Conservation (phyloP, 2,113 vertebrate species). For the Semnornis frantzii region DNA sequence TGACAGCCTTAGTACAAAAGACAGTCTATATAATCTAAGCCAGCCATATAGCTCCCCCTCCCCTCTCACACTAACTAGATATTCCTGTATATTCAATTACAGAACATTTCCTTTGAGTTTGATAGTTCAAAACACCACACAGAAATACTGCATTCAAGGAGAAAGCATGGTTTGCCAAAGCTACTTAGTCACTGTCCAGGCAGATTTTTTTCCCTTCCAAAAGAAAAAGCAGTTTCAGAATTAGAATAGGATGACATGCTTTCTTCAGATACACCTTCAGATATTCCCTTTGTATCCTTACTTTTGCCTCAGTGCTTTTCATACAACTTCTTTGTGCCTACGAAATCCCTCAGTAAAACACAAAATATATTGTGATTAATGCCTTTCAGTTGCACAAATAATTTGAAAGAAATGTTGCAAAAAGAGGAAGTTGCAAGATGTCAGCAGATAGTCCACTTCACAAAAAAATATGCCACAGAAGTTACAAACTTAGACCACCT, state of each 20-base stretch:
- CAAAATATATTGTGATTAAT: background rate
- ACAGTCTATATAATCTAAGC: background rate
- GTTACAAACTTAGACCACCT: background rate
- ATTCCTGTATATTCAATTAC: background rate
- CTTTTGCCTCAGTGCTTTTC: background rate
- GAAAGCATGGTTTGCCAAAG: background rate
- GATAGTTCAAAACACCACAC: background rate
- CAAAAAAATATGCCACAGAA: background rate
- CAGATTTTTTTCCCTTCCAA: background rate
- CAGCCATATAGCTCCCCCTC: fast-evolving
- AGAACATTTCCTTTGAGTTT: background rate
- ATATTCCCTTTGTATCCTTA: background rate
- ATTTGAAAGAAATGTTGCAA: background rate
- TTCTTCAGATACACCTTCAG: background rate
- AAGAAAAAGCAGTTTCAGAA: background rate
- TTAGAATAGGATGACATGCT: background rate
- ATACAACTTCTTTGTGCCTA: background rate
- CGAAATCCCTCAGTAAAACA: background rate
- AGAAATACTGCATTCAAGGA: background rate
- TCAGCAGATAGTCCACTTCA: background rate
- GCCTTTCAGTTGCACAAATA: background rate
- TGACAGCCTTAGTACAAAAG: background rate
- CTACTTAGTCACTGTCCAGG: background rate
- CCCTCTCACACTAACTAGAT: background rate
- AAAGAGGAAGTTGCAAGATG: background rate